These are phyloP conservation scores for Eurytemora carolleeae DNA, from an alignment of 1,140 invertebrate species.

Conservation along the genomic window DNA sequence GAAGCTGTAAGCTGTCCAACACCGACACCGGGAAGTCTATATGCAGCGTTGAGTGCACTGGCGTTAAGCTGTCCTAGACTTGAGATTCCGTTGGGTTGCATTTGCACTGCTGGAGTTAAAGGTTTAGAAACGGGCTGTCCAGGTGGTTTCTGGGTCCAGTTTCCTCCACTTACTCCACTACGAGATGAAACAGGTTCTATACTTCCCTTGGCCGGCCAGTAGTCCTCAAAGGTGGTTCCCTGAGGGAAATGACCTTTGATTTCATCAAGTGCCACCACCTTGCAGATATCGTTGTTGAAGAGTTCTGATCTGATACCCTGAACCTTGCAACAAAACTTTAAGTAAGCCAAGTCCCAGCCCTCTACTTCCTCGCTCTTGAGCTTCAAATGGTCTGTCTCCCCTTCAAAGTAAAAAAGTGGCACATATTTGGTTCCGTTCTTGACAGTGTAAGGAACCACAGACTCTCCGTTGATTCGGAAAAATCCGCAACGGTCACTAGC, in stretches of 20 bases:
- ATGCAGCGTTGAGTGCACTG: background rate
- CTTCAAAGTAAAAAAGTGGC: constrained; percentile 80
- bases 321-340: constrained; percentile 83
- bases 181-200: constrained; percentile 15
- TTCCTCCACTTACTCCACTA: constrained; percentile 15
- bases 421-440: constrained; percentile 49
- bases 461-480: constrained; percentile 78
- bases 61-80: background rate
- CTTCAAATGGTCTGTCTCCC: constrained; percentile 69
- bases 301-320: constrained; percentile 74
- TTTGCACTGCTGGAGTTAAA: constrained; percentile 5
- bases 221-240: constrained; percentile 67
- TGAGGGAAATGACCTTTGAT: constrained; percentile 74
- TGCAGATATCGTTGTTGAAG: constrained; percentile 66
- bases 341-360: constrained; percentile 72
- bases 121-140: constrained; percentile 15
- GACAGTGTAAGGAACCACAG: constrained; percentile 75
- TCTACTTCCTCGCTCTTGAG: constrained; percentile 55
- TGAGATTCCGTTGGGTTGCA: background rate
- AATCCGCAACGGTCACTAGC: constrained; percentile 67
- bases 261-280: constrained; percentile 65
- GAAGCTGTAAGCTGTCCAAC: background rate
- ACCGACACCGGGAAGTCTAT: background rate
- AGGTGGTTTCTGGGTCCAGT: constrained; percentile 21
- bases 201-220: constrained; percentile 41